Evolutionary conservation across 2,113 vertebrate genomes (phyloP).

Genomic region (Pachycephala philippinensis): DNA sequence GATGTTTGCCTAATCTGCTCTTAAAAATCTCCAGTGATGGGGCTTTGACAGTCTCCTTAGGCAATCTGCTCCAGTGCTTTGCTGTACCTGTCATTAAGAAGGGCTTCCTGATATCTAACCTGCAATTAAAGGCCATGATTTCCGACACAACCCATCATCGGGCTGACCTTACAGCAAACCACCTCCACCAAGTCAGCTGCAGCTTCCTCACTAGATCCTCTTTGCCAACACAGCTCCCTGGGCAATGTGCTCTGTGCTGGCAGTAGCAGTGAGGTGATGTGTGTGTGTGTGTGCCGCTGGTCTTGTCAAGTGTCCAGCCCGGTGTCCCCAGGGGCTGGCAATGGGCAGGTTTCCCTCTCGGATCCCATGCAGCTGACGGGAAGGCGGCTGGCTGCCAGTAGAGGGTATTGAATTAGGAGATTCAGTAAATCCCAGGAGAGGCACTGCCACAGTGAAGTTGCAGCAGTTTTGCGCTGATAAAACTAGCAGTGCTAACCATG

Average conservation of each 20-base stretch:
- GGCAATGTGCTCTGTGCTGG: not conserved
- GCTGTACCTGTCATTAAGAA: conserved; percentile 33
- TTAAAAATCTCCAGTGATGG: conserved; percentile 5
- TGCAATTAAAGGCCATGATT: conserved; percentile 19
- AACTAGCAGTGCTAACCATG: not conserved
- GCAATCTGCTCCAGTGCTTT: conserved; percentile 12
- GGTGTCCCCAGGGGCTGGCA: accelerated
- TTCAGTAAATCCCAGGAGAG: not conserved
- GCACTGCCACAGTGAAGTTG: not conserved
- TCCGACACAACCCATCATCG: not conserved
- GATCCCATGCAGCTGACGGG: not conserved
- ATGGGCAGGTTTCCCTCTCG: not conserved
- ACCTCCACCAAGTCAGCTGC: not conserved
- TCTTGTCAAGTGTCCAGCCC: not conserved
- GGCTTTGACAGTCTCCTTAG: conserved; percentile 52
- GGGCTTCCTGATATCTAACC: conserved; percentile 1
- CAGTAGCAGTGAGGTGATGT: not conserved
- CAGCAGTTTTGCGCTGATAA: conserved; percentile 38
- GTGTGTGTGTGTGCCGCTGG: not conserved
- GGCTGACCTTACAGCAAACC: not conserved
- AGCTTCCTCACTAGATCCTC: not conserved
- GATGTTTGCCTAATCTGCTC: conserved; percentile 26
- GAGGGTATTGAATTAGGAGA: not conserved
- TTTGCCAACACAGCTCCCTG: not conserved
- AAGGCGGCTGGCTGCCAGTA: not conserved